These are phyloP conservation scores for Pangasius krempfi DNA, from an alignment of 2,797 vertebrate genomes.

Conservation along the genomic window DNA sequence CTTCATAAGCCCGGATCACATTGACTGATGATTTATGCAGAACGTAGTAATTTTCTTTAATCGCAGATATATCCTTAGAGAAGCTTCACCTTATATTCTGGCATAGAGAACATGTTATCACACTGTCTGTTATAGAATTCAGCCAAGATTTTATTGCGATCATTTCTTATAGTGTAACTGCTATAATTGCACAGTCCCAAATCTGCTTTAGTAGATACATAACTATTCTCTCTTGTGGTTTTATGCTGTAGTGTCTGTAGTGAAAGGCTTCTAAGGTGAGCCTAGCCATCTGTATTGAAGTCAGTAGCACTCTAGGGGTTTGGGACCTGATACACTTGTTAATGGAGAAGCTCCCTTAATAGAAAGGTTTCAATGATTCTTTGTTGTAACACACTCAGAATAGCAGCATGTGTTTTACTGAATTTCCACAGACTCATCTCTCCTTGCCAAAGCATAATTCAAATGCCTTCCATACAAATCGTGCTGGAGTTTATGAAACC, in stretches of 20 bases:
- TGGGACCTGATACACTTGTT: slow-evolving; percentile 14
- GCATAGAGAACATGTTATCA: background rate
- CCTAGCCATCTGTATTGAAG: background rate
- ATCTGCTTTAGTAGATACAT: background rate
- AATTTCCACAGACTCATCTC: slow-evolving; percentile 7
- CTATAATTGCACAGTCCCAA: background rate
- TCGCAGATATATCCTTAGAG: background rate
- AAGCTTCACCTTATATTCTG: background rate
- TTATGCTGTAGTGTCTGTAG: background rate
- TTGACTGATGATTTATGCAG: background rate
- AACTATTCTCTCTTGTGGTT: slow-evolving; percentile 1
- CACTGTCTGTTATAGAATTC: background rate
- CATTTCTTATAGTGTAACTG: background rate
- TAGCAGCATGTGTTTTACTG: slow-evolving; percentile 9
- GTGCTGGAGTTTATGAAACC: slow-evolving; percentile 5
- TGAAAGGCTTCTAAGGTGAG: slow-evolving; percentile 16
- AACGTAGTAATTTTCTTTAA: background rate
- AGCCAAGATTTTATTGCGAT: background rate
- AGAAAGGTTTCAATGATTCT: slow-evolving; percentile 1
- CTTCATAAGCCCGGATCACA: background rate
- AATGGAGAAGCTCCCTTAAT: slow-evolving; percentile 24
- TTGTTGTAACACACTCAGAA: slow-evolving; percentile 8
- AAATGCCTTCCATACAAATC: slow-evolving; percentile 12
- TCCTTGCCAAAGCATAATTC: slow-evolving; percentile 18
- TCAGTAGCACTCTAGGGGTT: slow-evolving; percentile 22